Base-by-base conservation (phyloP, 2,888 invertebrate species). In the Caenorhabditis becei region DNA sequence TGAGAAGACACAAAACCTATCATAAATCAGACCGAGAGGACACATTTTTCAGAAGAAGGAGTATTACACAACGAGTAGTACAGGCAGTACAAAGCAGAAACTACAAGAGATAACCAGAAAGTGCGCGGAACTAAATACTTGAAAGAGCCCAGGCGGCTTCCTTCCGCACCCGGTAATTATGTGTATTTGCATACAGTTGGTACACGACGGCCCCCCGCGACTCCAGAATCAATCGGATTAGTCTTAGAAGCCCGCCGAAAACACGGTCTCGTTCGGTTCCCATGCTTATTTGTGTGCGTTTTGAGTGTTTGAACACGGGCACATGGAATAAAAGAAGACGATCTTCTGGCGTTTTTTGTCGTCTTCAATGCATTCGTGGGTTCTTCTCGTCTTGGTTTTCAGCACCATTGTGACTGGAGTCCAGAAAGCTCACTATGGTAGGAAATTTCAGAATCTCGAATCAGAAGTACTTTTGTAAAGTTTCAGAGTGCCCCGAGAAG, bases 171-270 rank as follows among this genome's bases (percentile, higher is more conserved):
- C 28, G 14, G 66, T 75, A 75, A 75, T 75, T 75, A 75, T 75
- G 75, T 61, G 44, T 75, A 20, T 75, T 66, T 75, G 61, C 66
- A 66, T 75, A 75, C 75, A 75, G 75, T 66, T 66, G 49, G 44
- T 74, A 65, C 74, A 65, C 56, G 58, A 41, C 26, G 41, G 41
- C 7, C 41, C n/a, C n/a, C n/a, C n/a, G n/a, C 26, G 62, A 51
- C 62, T 65, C 44, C 66, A 75, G 59, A 66, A 66, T 59, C 66
- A 75, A 75, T 75, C 75, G 59, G 66, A 66, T 75, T 75, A 65
- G 66, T 37, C 62, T 20, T 23, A 26, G 58, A 59, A 58, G 51
- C 47, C 51, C 26, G 2, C 51, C 10, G 37, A 74, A 53, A 74
- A 74, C 63, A 74, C 54, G 62, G 58, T 47, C 51, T 59, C 65